phyloP scores from a whole-genome alignment of 2,113 vertebrate genomes.

The Platysternon megacephalum region DNA sequence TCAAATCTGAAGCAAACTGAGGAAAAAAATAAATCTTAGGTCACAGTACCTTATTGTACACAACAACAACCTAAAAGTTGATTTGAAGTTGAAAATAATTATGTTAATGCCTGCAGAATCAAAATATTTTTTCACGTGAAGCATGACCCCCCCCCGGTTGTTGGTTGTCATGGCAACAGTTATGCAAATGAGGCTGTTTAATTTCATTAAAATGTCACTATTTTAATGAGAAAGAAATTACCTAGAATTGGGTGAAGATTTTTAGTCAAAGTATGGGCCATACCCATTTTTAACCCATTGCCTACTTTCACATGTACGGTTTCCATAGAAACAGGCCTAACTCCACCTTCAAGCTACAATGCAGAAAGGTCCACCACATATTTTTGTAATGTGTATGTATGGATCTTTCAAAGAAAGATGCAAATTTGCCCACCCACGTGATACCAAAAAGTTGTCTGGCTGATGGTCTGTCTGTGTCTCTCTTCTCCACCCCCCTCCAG shows the following conservation, averaged over 20 bases:
- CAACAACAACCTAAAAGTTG: neutral
- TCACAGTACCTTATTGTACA: neutral
- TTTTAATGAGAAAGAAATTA: neutral
- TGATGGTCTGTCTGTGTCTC: neutral
- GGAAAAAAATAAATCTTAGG: neutral
- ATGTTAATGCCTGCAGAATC: neutral
- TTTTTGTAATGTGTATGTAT: neutral
- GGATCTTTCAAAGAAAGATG: neutral
- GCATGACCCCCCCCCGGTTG: neutral
- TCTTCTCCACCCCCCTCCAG: neutral
- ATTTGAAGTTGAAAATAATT: neutral
- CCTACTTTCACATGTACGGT: neutral
- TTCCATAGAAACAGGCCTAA: neutral
- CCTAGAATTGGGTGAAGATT: neutral
- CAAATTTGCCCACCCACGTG: no score
- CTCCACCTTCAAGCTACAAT: neutral
- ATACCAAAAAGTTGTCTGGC: neutral
- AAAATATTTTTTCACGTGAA: neutral
- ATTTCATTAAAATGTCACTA: neutral
- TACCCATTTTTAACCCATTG: neutral
- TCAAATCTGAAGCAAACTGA: neutral
- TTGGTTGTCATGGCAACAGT: neutral
- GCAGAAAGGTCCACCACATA: neutral
- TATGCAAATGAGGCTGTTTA: neutral
- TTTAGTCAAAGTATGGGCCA: neutral